phyloP scores from a whole-genome alignment of 2,797 vertebrate genomes.

The Myioborus miniatus region DNA sequence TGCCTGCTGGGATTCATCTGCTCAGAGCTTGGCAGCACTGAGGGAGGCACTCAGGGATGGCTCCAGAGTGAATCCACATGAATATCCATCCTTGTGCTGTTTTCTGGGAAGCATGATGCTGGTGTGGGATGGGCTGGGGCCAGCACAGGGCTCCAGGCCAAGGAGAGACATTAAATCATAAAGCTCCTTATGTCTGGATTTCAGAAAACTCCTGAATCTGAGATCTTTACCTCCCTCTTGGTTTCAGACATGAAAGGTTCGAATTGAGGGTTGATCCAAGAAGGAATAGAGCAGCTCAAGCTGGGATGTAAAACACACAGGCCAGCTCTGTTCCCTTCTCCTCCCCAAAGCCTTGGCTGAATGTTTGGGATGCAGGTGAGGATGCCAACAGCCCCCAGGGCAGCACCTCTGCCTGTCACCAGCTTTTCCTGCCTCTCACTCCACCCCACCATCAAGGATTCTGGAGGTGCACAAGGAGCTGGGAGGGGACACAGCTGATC shows the following conservation, averaged over 20 bases:
- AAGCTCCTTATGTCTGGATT: background rate
- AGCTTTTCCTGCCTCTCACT: background rate
- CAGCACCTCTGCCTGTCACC: background rate
- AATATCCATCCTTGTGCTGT: fast-evolving
- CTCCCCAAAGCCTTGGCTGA: background rate
- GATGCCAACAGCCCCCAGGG: background rate
- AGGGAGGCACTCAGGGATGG: background rate
- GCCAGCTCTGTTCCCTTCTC: background rate
- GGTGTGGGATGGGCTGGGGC: background rate
- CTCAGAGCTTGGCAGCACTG: background rate
- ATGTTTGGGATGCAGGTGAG: background rate
- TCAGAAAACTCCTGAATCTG: background rate
- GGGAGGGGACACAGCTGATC: background rate
- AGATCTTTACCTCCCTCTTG: background rate
- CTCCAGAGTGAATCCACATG: background rate
- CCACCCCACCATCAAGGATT: background rate
- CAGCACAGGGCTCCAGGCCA: background rate
- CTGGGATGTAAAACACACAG: background rate
- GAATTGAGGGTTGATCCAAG: background rate
- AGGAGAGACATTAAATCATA: background rate
- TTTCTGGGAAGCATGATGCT: background rate
- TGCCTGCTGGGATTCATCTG: constrained; percentile 27
- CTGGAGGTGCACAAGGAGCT: background rate
- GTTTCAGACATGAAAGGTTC: background rate
- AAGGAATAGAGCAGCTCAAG: background rate